Evolutionary conservation across 2,797 vertebrate genomes (phyloP).

Genomic region (Remorina albescens): DNA sequence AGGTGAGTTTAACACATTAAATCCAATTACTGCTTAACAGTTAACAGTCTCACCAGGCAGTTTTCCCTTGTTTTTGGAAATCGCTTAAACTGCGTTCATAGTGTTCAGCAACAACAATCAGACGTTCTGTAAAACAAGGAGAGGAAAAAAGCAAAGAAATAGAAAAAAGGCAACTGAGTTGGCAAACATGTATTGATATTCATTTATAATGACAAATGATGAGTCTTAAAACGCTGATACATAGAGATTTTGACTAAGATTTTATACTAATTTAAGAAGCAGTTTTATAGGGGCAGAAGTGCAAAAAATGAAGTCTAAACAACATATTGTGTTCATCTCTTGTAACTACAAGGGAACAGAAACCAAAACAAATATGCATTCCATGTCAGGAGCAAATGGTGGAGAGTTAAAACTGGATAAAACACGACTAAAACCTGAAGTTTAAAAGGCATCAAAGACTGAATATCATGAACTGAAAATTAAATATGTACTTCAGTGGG

Average conservation of each 20-base stretch:
- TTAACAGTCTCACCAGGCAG: conserved; percentile 85
- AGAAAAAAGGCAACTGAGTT: background rate
- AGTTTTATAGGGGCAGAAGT: background rate
- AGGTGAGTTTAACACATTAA: background rate
- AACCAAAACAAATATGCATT: background rate
- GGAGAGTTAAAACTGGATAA: background rate
- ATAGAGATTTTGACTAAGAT: no score
- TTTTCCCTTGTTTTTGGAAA: conserved; percentile 88
- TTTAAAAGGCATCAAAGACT: background rate
- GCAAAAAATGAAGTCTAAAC: background rate
- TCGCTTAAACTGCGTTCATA: conserved; percentile 91
- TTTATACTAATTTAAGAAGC: background rate
- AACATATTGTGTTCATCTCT: background rate
- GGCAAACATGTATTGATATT: background rate
- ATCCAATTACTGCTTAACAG: background rate
- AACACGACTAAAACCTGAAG: background rate
- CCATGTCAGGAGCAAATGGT: background rate
- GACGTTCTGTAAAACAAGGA: conserved; percentile 85
- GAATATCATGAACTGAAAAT: background rate
- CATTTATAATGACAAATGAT: background rate
- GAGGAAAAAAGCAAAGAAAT: conserved; percentile 21
- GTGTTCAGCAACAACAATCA: conserved; percentile 96
- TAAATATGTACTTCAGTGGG: background rate
- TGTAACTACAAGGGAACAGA: background rate
- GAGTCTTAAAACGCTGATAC: background rate